phyloP scores from a whole-genome alignment of 2,888 invertebrate genomes.

The Physocephala rufipes region DNA sequence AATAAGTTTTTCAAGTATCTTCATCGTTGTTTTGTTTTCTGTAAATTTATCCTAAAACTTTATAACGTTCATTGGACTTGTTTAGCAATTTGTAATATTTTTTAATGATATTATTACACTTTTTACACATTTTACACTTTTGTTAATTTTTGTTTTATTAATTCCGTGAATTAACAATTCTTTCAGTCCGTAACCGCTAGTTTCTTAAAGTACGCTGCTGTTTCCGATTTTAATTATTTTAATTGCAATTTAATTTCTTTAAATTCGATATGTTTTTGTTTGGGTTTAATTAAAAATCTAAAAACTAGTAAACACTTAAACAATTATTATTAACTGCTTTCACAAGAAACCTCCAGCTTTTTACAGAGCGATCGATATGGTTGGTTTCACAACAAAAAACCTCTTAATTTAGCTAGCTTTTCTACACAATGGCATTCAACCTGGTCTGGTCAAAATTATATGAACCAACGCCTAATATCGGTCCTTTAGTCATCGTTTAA shows the following conservation, averaged over 20 bases:
- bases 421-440: background rate
- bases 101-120: background rate
- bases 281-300: constrained; percentile 3
- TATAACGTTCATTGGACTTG: too few species aligned
- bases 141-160: constrained; percentile 4
- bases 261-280: constrained; percentile 61
- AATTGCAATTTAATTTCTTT: constrained; percentile 52
- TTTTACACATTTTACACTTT: background rate
- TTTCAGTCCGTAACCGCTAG: background rate
- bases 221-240: constrained; percentile 39
- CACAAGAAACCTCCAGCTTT: background rate
- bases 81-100: too few species aligned
- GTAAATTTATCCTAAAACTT: too few species aligned
- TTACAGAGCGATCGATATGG: constrained; percentile 44
- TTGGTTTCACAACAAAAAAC: constrained; percentile 34
- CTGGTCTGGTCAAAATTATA: too few species aligned
- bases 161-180: constrained; percentile 11
- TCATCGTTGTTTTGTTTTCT: too few species aligned
- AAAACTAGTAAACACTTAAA: background rate
- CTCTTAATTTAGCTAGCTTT: background rate
- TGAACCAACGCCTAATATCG: too few species aligned
- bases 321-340: background rate
- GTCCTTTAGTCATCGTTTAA: background rate
- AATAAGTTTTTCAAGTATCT: too few species aligned
- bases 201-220: background rate